A percentile compares a stretch with the other conserved stretches of the same genome.
Conservation (phyloP, 2,113 vertebrate genomes). For the human region GRCh38 chrX:100207001-100207500, state of each 20-base stretch:
- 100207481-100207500: slow-evolving; percentile 55
- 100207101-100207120: neutral
- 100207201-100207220: neutral
- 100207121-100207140: neutral
- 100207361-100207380: slow-evolving; percentile 68
- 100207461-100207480: slow-evolving; percentile 75
- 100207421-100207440: slow-evolving; percentile 78
- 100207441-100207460: slow-evolving; percentile 80
- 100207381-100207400: slow-evolving; percentile 73
- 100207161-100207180: neutral
- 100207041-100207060: neutral
- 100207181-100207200: slow-evolving; percentile 24
- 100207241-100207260: slow-evolving; percentile 14
- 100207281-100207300: neutral
- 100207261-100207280: neutral
- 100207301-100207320: slow-evolving; percentile 31
- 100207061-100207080: neutral
- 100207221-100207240: neutral
- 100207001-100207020: neutral
- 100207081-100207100: neutral
- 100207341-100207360: neutral
- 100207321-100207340: neutral
- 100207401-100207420: slow-evolving; percentile 75
- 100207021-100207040: slow-evolving; percentile 1
- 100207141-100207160: slow-evolving; percentile 9